Evolutionary conservation across 2,113 vertebrate genomes (phyloP).

Genomic region (Cisticola juncidis): DNA sequence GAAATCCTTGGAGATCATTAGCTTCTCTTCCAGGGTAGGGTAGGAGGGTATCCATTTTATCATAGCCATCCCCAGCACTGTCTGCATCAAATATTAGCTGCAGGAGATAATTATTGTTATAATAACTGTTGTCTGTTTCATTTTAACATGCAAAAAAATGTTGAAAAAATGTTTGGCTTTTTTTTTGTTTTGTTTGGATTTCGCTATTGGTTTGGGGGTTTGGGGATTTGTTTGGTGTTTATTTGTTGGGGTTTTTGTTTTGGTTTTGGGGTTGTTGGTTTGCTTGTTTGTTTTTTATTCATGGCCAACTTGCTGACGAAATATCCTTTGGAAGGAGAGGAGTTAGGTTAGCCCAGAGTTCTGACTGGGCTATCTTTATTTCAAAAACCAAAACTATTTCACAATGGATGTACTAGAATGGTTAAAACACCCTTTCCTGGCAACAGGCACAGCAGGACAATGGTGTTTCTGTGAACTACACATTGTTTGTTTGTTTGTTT

Average conservation of each 20-base stretch:
- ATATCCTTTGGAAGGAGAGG: background rate
- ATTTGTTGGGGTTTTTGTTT: background rate
- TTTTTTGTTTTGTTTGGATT: too few relatives aligned
- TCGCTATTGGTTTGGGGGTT: background rate
- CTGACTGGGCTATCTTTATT: background rate
- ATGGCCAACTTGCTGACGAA: background rate
- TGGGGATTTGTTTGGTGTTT: background rate
- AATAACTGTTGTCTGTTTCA: background rate
- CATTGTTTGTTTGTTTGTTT: too few relatives aligned
- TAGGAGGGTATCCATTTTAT: background rate
- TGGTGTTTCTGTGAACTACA: background rate
- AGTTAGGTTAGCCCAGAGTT: background rate
- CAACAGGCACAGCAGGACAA: background rate
- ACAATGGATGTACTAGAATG: background rate
- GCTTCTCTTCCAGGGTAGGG: background rate
- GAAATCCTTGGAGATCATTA: background rate
- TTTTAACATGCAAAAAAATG: background rate
- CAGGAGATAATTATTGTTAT: background rate
- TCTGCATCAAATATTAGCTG: slow-evolving; percentile 1
- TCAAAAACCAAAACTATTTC: background rate
- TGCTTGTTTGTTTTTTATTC: background rate
- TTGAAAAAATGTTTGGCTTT: background rate
- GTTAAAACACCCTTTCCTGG: slow-evolving; percentile 20
- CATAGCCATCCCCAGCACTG: background rate
- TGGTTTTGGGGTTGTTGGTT: background rate